Percentiles rank a stretch among this genome's conserved stretches.
Conservation (phyloP, 2,888 invertebrate genomes). For the Monochamus alternatus region DNA sequence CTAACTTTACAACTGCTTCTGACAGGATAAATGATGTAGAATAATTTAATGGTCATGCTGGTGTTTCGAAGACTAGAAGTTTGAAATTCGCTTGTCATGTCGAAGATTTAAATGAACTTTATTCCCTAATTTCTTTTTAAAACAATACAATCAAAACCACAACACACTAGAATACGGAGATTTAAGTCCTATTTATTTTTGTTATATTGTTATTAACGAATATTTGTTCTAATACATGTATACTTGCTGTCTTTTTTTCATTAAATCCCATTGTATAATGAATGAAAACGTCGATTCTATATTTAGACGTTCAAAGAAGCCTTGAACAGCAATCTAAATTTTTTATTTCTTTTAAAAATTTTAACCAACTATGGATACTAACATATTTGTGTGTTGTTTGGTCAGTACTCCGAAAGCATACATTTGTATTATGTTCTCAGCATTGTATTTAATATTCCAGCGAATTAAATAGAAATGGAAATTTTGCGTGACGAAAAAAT, state of each 20-base stretch:
- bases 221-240: too few species aligned
- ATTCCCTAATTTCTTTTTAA: too few species aligned
- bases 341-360: too few species aligned
- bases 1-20: background rate
- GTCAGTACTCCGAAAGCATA: background rate
- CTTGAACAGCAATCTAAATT: too few species aligned
- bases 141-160: too few species aligned
- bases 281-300: too few species aligned
- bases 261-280: too few species aligned
- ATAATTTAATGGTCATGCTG: slow-evolving; percentile 2
- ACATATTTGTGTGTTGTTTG: background rate
- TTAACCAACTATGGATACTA: background rate
- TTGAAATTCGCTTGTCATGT: background rate
- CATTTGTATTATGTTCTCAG: background rate
- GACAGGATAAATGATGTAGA: slow-evolving; percentile 10
- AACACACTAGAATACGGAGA: background rate
- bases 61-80: background rate
- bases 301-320: too few species aligned
- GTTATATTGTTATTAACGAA: background rate
- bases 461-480: background rate
- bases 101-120: background rate
- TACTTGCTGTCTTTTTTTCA: too few species aligned
- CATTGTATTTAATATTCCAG: background rate
- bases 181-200: background rate
- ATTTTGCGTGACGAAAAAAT: background rate